Evolutionary conservation across 2,888 invertebrate genomes (phyloP), one percentile per base, ranked within the genome.

Genomic region (Griposia aprilina): DNA sequence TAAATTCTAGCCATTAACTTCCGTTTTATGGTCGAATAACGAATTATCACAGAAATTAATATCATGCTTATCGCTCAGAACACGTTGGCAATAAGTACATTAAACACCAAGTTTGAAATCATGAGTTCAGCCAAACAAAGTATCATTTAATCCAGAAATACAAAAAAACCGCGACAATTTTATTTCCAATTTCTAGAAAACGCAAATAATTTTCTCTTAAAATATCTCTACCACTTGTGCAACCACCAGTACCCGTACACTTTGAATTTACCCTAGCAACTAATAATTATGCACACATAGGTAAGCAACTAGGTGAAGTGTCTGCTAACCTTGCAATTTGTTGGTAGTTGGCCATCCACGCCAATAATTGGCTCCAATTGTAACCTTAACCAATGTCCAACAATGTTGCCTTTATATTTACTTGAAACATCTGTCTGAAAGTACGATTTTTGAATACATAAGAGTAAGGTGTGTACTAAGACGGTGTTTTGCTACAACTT

Each of bases 211-310:
- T 52, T 30, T 45, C n/a, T 8, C 23, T 15, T n/a, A 57, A 66
- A 52, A 45, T 52, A 59, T 36, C n/a, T 45, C 5, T 15, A 83
- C 13, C 81, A 2, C 84, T 84, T 81, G 5, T 85, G 78, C 48
- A 41, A 1, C 3, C 41, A 41, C 48, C 65, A 62, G 74, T 84
- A 84, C 85, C 15, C 7, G 23, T 45, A 48, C 55, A 74, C 66
- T 85, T 72, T 30, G 62, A 86, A 80, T 85, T 85, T 76, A 81
- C 85, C 75, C 71, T 76, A 87, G 55, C 69, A 81, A 77, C 69
- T 78, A 83, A 75, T 84, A 82, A 82, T 78, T 80, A 82, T 83
- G 76, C 83, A 74, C 73, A 83, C 69, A 86, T 65, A 81, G 80
- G 75, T 67, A 76, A 48, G 59, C 66, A 73, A 73, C 72, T 81